A percentile compares a stretch with the other conserved stretches of the same genome.
Evolutionary conservation across 2,113 vertebrate genomes (phyloP).

Genomic region (Erinaceus europaeus): DNA sequence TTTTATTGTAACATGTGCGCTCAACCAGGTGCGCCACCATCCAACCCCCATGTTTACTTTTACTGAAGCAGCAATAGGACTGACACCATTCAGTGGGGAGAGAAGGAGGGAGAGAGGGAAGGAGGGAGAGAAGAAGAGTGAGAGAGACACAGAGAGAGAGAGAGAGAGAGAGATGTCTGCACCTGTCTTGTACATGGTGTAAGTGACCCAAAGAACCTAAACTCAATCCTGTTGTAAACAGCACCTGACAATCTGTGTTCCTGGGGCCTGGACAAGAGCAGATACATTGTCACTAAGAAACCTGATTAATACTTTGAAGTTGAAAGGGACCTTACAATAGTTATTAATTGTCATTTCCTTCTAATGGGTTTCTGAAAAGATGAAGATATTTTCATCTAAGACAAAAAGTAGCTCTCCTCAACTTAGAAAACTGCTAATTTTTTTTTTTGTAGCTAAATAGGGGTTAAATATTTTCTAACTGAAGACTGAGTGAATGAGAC

Average conservation of each 20-base stretch:
- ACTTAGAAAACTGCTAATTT: background rate
- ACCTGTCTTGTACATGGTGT: rapidly evolving
- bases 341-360: background rate
- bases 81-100: background rate
- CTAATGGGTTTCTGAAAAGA: background rate
- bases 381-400: background rate
- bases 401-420: background rate
- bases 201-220: background rate
- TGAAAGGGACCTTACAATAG: slow-evolving; percentile 28
- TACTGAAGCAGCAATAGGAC: background rate
- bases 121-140: background rate
- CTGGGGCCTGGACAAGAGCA: background rate
- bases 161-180: background rate
- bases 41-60: no score
- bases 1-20: background rate
- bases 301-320: background rate
- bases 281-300: background rate
- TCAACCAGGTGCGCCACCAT: no score
- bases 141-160: no score
- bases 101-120: background rate
- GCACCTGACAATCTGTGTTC: background rate
- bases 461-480: background rate
- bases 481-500: background rate
- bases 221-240: background rate
- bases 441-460: background rate